Conservation (phyloP, 2,797 vertebrate species). For the Karalla daura region DNA sequence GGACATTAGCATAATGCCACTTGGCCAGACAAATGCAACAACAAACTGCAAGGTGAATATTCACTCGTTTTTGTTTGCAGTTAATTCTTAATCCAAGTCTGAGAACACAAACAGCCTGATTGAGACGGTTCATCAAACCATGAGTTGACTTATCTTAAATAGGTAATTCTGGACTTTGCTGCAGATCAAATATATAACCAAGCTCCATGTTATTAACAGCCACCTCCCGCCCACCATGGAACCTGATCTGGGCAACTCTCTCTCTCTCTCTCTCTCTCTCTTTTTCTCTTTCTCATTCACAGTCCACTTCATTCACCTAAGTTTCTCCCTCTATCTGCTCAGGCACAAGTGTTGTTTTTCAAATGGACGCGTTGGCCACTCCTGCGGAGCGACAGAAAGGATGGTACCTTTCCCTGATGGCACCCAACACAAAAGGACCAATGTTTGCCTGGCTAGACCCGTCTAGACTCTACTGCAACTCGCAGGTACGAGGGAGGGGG, state of each 20-base stretch:
- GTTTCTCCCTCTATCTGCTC: slow-evolving; percentile 10
- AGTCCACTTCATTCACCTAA: slow-evolving; percentile 19
- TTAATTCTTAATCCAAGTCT: background rate
- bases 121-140: background rate
- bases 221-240: slow-evolving; percentile 33
- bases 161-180: background rate
- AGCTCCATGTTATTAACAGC: background rate
- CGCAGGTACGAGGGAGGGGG: slow-evolving; percentile 74
- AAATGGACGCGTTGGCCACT: slow-evolving; percentile 73
- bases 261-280: slow-evolving; percentile 19
- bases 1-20: background rate
- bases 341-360: background rate
- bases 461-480: slow-evolving; percentile 90
- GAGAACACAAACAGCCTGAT: background rate
- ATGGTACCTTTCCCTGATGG: slow-evolving; percentile 91
- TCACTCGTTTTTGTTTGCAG: background rate
- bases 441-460: slow-evolving; percentile 90
- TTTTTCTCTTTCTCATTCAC: slow-evolving; percentile 31
- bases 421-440: slow-evolving; percentile 88
- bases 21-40: no score
- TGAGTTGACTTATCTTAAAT: background rate
- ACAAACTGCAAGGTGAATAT: no score
- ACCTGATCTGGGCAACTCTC: slow-evolving; percentile 24
- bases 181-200: slow-evolving; percentile 1
- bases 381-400: slow-evolving; percentile 73